These are phyloP conservation scores for Machaerirhynchus nigripectus DNA, from an alignment of 2,113 vertebrate species.

Conservation along the genomic window DNA sequence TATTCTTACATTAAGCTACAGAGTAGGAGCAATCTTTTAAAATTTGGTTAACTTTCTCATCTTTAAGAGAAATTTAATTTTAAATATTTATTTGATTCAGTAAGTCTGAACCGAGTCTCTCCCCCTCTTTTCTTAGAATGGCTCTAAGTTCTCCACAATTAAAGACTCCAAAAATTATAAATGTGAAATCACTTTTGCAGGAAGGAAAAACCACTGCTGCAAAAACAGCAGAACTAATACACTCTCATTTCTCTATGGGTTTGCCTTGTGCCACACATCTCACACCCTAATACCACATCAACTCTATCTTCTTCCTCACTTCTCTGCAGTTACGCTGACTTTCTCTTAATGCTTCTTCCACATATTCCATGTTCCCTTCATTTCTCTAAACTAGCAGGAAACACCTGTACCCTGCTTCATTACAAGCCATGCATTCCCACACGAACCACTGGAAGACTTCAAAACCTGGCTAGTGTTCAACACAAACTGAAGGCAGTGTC, in stretches of 20 bases:
- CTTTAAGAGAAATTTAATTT: background rate
- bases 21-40: background rate
- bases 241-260: background rate
- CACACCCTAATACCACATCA: background rate
- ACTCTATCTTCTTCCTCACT: background rate
- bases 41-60: background rate
- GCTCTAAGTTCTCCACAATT: background rate
- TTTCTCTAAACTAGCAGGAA: fast-evolving
- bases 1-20: background rate
- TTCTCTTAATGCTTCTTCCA: background rate
- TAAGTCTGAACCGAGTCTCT: background rate
- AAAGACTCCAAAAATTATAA: background rate
- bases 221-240: background rate
- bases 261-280: background rate
- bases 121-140: background rate
- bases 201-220: background rate
- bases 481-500: background rate
- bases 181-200: background rate
- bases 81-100: background rate
- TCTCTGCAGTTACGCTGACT: background rate
- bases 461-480: background rate
- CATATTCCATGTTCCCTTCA: background rate
- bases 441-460: background rate
- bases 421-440: background rate
- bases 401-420: background rate